Base-by-base conservation (phyloP, 2,113 vertebrate genomes). In the Pao palembangensis region DNA sequence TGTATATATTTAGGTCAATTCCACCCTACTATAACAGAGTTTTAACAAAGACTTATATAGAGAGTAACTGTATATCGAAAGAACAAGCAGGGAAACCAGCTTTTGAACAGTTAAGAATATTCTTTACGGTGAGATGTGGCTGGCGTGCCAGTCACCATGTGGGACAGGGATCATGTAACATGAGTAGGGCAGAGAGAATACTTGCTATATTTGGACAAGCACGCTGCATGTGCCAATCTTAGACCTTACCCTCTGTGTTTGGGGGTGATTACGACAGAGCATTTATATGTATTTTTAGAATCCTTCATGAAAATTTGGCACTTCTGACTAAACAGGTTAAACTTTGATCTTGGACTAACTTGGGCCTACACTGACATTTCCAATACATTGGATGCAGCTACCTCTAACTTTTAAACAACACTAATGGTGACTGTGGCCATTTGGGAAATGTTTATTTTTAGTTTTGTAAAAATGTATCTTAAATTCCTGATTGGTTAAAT, bases 191-290 rank as follows among this genome's bases (percentile, higher is more conserved):
- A 58, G 70, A 73, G 83, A 73, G 83, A 79, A 71, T 57, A 61
- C 51, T 48, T 56, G 71, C 89, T 92, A 92, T 87, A 86, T 91
- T 87, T 91, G 86, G 81, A 71, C 49, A 20, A 62, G 78, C 81
- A 64, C 57, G 48, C 69, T 71, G 77, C 67, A 73, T 73, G 70
- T 89, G 89, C 71, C 91, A 88, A 87, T 92, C 31, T 90, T 90
- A 65, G 90, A 89, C 55, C 34, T 6, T n/a, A 52, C 31, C 49
- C 16, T 41, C 10, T 60, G 55, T 47, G 34, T 66, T 4, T 51
- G 14, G 19, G n/a, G 14, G 21, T 38, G 61, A 53, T 16, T 42
- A 47, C 61, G 61, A 57, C 0, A 23, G 1, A 54, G 31, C 42
- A 38, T 38, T 42, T 61, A 28, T 38, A 10, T 54, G 19, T 72